Percentiles rank a stretch among this genome's conserved stretches.
Conservation (phyloP, 2,797 vertebrate genomes). For the Nasua narica region DNA sequence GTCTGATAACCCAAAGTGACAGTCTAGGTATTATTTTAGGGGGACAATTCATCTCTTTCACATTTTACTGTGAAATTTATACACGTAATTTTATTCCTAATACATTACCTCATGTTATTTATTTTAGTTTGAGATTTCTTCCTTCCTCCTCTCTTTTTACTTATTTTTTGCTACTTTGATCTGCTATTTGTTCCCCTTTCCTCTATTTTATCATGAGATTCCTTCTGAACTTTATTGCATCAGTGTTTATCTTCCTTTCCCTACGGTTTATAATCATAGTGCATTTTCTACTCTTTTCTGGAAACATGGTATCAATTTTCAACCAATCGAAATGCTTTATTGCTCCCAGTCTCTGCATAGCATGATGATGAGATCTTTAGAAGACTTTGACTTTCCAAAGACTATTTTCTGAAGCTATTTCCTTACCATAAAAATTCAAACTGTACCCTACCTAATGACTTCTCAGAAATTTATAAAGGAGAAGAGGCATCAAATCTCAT, state of each 20-base stretch:
- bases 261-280: neutral
- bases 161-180: neutral
- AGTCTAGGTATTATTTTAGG: neutral
- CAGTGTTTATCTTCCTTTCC: neutral
- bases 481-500: neutral
- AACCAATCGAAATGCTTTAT: neutral
- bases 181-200: neutral
- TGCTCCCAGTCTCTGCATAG: neutral
- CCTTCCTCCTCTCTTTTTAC: neutral
- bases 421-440: neutral
- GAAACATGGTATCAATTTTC: neutral
- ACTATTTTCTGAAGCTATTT: neutral
- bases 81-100: neutral
- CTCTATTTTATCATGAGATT: neutral
- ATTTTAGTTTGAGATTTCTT: neutral
- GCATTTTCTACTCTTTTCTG: neutral
- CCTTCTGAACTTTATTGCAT: neutral
- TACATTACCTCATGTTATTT: neutral
- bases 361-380: neutral
- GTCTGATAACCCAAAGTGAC: neutral
- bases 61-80: neutral
- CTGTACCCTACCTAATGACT: neutral
- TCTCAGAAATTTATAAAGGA: neutral
- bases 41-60: neutral
- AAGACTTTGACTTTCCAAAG: neutral